Base-by-base conservation (phyloP, 2,113 vertebrate species). In the Oxyura jamaicensis region DNA sequence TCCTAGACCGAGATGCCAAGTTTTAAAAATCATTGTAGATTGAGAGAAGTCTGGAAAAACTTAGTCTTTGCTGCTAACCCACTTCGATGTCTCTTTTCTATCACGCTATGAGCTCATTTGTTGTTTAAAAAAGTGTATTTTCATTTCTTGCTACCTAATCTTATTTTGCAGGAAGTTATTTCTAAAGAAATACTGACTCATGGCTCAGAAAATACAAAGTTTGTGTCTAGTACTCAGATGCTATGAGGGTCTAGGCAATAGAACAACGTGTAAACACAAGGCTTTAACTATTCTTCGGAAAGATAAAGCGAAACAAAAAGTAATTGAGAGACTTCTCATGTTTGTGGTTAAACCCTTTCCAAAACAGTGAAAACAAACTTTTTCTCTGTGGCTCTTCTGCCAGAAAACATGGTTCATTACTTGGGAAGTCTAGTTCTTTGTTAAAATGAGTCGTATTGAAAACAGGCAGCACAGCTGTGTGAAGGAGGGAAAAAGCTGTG, bases 261-360 rank as follows among this genome's bases (percentile, higher is more conserved):
- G 71, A 60, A 48, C 55, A 50, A 2, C 13, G 3, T 82, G 62
- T 79, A 63, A 87, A 86, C 56, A 52, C 3, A 20, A 25, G 63
- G 41, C 83, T 69, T 67, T 31, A 71, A 74, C 59, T 67, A 14
- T 50, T 87, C 20, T 60, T 71, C 67, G 46, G 3, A 73, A 73
- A 83, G 20, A 35, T 84, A 36, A 91, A 90, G 28, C 66, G 83
- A 87, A 94, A 86, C 63, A 83, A 91, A 90, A 94, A 83, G 50
- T 29, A 41, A 9, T 15, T 63, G 20, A 83, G 18, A 83, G 62
- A 66, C 68, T 69, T 80, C 44, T 80, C 31, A 4, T 35, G 31
- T 74, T 85, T 58, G 75, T 88, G 35, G 31, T 76, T 87, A 90
- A 91, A 91, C 13, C 11, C 41, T 26, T 86, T 93, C 26, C 63